Conservation (phyloP, 2,797 vertebrate genomes). For the Periophthalmus magnuspinnatus region DNA sequence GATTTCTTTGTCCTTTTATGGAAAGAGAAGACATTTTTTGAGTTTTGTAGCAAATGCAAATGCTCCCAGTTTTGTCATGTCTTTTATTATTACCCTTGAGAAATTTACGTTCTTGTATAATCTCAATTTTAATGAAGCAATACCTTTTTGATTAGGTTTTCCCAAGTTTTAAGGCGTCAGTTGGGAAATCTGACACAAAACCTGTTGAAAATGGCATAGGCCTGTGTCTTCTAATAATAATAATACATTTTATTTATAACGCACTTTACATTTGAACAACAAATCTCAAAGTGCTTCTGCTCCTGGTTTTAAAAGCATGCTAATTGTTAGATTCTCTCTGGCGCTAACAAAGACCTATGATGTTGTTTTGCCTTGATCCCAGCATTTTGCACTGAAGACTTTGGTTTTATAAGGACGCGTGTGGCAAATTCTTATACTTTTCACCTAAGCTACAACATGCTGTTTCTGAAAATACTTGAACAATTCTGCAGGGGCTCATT, state of each 20-base stretch:
- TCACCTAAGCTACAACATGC: neutral
- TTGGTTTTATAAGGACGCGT: neutral
- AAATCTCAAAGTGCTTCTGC: too few relatives aligned
- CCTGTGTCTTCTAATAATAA: neutral
- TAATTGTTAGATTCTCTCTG: conserved; percentile 2
- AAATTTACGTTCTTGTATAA: neutral
- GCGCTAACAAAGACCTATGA: neutral
- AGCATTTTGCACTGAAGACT: neutral
- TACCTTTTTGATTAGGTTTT: neutral
- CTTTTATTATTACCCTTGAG: too few relatives aligned
- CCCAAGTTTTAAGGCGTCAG: neutral
- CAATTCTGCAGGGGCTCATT: neutral
- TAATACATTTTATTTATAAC: too few relatives aligned
- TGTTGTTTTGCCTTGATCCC: neutral
- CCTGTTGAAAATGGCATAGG: neutral
- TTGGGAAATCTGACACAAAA: neutral
- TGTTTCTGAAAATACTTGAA: neutral
- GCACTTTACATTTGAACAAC: too few relatives aligned
- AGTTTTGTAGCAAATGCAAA: too few relatives aligned
- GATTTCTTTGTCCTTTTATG: too few relatives aligned
- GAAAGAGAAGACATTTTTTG: too few relatives aligned
- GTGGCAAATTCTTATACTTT: neutral
- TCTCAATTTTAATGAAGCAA: conserved; percentile 6
- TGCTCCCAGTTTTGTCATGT: neutral
- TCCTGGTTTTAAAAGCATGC: neutral